Percentiles rank a stretch among this genome's conserved stretches.
Conservation (phyloP, 2,797 vertebrate species). For the Silurus aristotelis region DNA sequence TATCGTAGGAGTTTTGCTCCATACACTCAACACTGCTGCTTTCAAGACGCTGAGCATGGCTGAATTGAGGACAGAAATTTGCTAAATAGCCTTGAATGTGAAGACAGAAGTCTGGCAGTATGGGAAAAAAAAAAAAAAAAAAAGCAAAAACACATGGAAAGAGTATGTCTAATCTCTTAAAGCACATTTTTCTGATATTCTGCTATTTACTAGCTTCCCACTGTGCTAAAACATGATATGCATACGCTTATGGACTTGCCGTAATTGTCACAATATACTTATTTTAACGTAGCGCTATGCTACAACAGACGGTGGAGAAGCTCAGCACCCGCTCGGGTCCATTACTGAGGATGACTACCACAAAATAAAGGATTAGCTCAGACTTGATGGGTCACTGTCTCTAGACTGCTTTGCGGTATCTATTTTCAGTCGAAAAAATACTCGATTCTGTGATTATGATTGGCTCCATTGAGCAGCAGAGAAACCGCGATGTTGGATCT, state of each 20-base stretch:
- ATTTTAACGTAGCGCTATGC: not conserved
- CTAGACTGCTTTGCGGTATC: constrained; percentile 14
- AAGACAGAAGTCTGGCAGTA: constrained; percentile 14
- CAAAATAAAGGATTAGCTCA: constrained; percentile 37
- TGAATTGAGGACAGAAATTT: constrained; percentile 18
- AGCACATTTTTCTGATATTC: not conserved
- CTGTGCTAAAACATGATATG: not conserved
- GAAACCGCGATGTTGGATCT: constrained; percentile 16
- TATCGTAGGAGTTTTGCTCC: constrained; percentile 6
- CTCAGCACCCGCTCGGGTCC: not conserved
- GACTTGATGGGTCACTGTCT: constrained; percentile 31
- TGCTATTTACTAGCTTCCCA: not conserved
- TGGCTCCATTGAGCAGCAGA: constrained; percentile 22
- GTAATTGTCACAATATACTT: too few species aligned
- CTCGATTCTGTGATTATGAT: constrained; percentile 13
- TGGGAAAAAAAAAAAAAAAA: not conserved
- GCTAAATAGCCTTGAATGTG: constrained; percentile 20
- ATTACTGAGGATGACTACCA: constrained; percentile 16
- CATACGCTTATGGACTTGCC: too few species aligned
- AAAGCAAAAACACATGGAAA: not conserved
- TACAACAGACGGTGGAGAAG: not conserved
- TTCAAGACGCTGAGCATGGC: not conserved
- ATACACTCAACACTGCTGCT: constrained; percentile 13
- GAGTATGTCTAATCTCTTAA: not conserved
- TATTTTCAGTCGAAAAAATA: constrained; percentile 7